Evolutionary conservation across 2,797 vertebrate genomes (phyloP).

Genomic region (Echiichthys vipera): DNA sequence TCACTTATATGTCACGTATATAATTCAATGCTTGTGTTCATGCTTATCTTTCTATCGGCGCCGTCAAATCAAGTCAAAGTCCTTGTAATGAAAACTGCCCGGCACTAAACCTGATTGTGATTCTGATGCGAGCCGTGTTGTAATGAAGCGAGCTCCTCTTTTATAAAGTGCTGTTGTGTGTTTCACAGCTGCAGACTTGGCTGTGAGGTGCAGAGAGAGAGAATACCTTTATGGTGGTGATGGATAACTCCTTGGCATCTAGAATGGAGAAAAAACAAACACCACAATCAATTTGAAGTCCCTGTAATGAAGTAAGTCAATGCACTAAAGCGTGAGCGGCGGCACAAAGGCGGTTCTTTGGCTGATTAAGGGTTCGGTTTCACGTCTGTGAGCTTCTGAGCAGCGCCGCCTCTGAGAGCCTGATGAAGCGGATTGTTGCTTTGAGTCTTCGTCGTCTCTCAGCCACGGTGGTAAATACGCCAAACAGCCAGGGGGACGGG

Average conservation of each 20-base stretch:
- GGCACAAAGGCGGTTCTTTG: slow-evolving; percentile 23
- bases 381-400: slow-evolving; percentile 21
- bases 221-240: slow-evolving; percentile 80
- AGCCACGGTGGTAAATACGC: slow-evolving; percentile 62
- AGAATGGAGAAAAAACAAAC: slow-evolving; percentile 35
- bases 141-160: not conserved
- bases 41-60: no score
- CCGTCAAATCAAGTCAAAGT: no score
- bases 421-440: slow-evolving; percentile 64
- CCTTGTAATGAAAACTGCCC: no score
- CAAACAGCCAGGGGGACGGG: slow-evolving; percentile 56
- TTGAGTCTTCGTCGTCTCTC: slow-evolving; percentile 50
- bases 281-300: slow-evolving; percentile 32
- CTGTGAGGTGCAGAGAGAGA: slow-evolving; percentile 2
- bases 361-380: slow-evolving; percentile 41
- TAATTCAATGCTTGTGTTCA: no score
- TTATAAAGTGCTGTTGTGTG: no score
- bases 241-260: slow-evolving; percentile 73
- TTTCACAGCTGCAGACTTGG: not conserved
- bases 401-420: slow-evolving; percentile 26
- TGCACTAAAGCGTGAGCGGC: slow-evolving; percentile 24
- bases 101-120: no score
- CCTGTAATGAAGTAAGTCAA: slow-evolving; percentile 26
- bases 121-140: no score
- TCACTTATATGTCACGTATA: no score